phyloP scores from a whole-genome alignment of 35 echinoderm and acorn worm genomes.

The Acanthaster planci region DNA sequence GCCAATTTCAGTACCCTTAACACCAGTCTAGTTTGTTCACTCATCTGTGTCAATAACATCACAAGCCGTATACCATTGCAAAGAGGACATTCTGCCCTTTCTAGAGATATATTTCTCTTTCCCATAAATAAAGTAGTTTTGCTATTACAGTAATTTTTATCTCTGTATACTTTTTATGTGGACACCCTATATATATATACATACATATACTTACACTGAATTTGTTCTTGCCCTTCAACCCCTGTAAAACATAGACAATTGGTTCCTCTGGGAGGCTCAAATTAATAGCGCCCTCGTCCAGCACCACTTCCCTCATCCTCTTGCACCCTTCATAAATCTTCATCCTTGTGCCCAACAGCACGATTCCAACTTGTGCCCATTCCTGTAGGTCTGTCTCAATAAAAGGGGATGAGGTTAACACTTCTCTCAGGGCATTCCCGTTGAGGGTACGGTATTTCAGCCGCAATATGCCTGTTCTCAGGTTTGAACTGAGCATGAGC shows the following conservation, averaged over 20 bases:
- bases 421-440: not conserved
- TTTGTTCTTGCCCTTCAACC: constrained; percentile 14
- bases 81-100: no score
- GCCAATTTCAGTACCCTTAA: no score
- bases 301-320: not conserved
- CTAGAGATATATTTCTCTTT: no score
- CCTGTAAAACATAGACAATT: constrained; percentile 3
- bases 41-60: no score
- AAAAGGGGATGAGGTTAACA: not conserved
- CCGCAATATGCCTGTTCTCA: not conserved
- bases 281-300: constrained; percentile 4
- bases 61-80: no score
- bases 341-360: not conserved
- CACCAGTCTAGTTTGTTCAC: no score
- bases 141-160: no score
- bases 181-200: no score
- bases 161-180: no score
- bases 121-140: no score
- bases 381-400: constrained; percentile 10
- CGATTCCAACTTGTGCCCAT: not conserved
- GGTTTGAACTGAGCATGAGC: constrained; percentile 24
- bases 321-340: constrained; percentile 2
- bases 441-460: not conserved
- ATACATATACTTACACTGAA: constrained; percentile 27
- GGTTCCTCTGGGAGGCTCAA: not conserved